These are phyloP conservation scores for Scylla paramamosain DNA, from an alignment of 1,140 invertebrate species.

Conservation along the genomic window DNA sequence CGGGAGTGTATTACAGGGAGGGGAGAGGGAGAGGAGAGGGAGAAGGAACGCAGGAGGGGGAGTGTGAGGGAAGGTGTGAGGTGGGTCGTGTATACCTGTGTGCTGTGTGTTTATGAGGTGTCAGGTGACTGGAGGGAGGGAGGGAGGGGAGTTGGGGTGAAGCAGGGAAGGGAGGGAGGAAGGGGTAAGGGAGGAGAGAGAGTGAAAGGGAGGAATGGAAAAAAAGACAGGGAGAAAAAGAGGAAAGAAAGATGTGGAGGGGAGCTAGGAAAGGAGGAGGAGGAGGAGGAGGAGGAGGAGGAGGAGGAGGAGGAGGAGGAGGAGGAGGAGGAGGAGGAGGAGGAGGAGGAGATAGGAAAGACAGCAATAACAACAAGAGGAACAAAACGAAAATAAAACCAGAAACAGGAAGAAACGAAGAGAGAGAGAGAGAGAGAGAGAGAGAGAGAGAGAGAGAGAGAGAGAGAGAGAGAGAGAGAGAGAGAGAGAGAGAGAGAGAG, in stretches of 20 bases:
- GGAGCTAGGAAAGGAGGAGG: not conserved
- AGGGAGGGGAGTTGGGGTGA: too few relatives aligned
- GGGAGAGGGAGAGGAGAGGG: not conserved
- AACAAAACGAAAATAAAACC: not conserved
- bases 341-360: not conserved
- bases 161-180: not conserved
- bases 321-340: not conserved
- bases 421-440: constrained; percentile 24
- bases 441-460: constrained; percentile 30
- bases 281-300: not conserved
- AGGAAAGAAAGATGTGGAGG: constrained; percentile 1
- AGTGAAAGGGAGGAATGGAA: not conserved
- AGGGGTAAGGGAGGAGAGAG: not conserved
- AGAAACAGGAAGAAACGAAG: constrained; percentile 21
- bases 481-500: constrained; percentile 49
- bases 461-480: constrained; percentile 59
- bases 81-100: not conserved
- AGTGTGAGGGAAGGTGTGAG: not conserved
- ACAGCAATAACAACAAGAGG: not conserved
- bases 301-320: not conserved
- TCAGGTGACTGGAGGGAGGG: not conserved
- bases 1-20: not conserved
- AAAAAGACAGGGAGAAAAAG: not conserved
- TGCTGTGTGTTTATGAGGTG: not conserved
- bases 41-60: not conserved